Evolutionary conservation across 2,113 vertebrate genomes (phyloP), one percentile per base, ranked within the genome.

Genomic region (Aplodontia rufa): DNA sequence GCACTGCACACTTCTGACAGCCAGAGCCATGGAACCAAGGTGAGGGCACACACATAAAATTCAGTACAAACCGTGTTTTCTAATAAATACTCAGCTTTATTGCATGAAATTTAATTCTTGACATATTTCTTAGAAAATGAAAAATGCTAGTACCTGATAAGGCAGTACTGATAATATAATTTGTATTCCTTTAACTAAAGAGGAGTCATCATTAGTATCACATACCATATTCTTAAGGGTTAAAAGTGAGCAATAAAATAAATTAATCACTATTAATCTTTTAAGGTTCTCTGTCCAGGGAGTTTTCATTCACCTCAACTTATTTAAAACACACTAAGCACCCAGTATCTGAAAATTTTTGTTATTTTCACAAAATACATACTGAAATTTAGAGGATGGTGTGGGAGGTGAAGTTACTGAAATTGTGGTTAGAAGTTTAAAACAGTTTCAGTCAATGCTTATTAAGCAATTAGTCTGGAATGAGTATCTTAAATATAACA

Each of bases 391-490:
- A 60, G 19, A 60, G 80, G 20, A 5, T 94, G 12, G 20, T 87
- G 51, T 3, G 49, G 32, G 13, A 28, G 9, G 0, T 78, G 12
- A 2, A 69, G 51, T 96, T 93, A 88, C 53, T 97, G 45, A 62
- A 11, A 64, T 84, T 7, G 9, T 86, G 28, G 47, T 79, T 91
- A 76, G 82, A 79, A 96, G 47, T 93, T 96, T 96, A 95, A 96
- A 89, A 95, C 60, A 90, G 55, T 95, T 98, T 97, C 72, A 97
- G 97, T 97, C 89, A 83, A 95, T 96, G 97, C 84, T 97, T 97
- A 97, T 96, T 97, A 97, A 96, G 96, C 69, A 88, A 97, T 93
- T 98, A 95, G 64, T 84, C 72, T 83, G 95, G 87, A 1, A 6
- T 90, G 53, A 0, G 35, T 0, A 4, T 72, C 95, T 51, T 98